phyloP scores from a whole-genome alignment of 2,113 vertebrate species.

The Oryzias curvinotus region DNA sequence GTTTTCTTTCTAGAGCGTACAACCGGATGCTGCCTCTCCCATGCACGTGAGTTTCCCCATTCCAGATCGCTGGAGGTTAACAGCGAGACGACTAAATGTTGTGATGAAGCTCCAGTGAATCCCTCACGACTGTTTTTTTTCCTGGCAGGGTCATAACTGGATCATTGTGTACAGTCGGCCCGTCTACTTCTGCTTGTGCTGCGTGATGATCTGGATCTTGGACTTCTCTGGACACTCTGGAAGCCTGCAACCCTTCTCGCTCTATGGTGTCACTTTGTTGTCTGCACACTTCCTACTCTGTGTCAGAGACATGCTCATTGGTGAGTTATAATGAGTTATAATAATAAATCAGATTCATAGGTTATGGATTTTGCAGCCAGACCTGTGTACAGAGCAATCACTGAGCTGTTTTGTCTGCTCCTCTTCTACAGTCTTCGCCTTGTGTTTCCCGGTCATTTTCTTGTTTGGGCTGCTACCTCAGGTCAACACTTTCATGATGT shows the following conservation, averaged over 20 bases:
- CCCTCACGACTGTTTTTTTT: too few relatives aligned
- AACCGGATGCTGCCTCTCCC: constrained; percentile 89
- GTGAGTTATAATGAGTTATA: too few relatives aligned
- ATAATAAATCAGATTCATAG: too few relatives aligned
- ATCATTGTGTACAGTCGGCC: constrained; percentile 99
- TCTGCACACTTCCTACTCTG: constrained; percentile 86
- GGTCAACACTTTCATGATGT: constrained; percentile 92
- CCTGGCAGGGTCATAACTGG: constrained; percentile 91
- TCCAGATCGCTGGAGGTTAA: neutral
- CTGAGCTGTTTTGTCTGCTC: neutral
- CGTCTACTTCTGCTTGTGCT: constrained; percentile 98
- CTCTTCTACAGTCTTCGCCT: constrained; percentile 80
- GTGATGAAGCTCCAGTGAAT: too few relatives aligned
- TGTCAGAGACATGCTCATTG: constrained; percentile 93
- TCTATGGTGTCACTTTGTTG: constrained; percentile 94
- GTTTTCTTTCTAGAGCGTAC: constrained; percentile 79
- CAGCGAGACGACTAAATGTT: too few relatives aligned
- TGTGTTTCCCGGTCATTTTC: constrained; percentile 89
- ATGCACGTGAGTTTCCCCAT: constrained; percentile 85
- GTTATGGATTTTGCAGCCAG: too few relatives aligned
- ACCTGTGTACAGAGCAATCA: neutral
- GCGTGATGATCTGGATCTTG: constrained; percentile 95
- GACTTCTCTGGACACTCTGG: constrained; percentile 85
- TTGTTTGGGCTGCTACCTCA: constrained; percentile 90
- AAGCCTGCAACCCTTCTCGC: constrained; percentile 86